Base-by-base conservation (phyloP, 1,140 invertebrate species). In the Trypoxylus dichotomus region DNA sequence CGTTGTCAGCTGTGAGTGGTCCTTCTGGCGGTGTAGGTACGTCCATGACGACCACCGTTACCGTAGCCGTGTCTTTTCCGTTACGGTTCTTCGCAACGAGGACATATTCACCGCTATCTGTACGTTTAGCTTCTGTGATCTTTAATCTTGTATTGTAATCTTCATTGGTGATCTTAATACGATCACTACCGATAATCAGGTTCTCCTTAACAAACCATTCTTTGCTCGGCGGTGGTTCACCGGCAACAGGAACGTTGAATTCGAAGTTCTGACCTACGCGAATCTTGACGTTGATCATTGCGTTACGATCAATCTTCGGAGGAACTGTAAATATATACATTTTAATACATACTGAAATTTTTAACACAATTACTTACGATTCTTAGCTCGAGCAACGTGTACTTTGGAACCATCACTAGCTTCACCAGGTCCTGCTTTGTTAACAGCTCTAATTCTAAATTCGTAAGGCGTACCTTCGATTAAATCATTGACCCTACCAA, bases 281-380 rank as follows among this genome's bases (percentile, higher is more conserved):
- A 72, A 97, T 92, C 83, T 96, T 97, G 80, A 99, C 93, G 85
- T 99, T 95, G 75, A 94, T 88, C 90, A 99, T 93, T 79, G 95
- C 95, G 86, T 96, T 97, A 37, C 95, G 91, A 85, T 98, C 97
- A 85, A 99, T 98, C 85, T 94, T 96, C 0, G 97, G 97, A 63
- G 96, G 87, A 83, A 93, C 91, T 93, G 80, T 74, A 74, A 82
- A 82, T 93, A 80, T 74, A 74, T 82, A 82, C 81, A 71, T 76
- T 75, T 58, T 76, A 72, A 21, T 27, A 37, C 47, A n/a, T 74
- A 19, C 15, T n/a, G 74, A 37, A 21, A 77, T 21, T n/a, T 2
- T 8, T n/a, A 6, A 73, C 3, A 3, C n/a, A 75, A 47, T 42
- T 77, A 86, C 89, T 90, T 87, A 92, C 94, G 87, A 85, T 97